Base-by-base conservation (phyloP, 2,888 invertebrate genomes). In the Cheilosia urbana region DNA sequence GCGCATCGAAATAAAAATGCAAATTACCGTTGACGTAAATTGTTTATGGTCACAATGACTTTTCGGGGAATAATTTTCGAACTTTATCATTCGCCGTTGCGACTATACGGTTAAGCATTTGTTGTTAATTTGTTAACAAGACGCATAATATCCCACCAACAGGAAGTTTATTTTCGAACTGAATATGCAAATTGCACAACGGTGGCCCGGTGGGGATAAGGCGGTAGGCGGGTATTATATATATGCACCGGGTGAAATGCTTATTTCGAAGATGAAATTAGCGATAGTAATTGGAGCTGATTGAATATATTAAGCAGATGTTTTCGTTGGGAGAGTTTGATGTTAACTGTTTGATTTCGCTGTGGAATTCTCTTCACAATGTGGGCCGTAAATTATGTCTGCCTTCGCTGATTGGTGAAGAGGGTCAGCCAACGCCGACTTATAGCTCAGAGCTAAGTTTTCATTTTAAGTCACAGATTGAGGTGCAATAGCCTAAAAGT, bases 41-140 rank as follows among this genome's bases (percentile, higher is more conserved):
- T 63, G 78, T 69, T 78, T 71, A 78, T 78, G 78, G 69, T 40
- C 55, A 47, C 78, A 63, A 71, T 69, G 69, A 71, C 78, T 71
- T 24, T 53, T 45, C 45, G 77, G 24, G 55, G 68, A 60, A 73
- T 65, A 55, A 65, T 45, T 73, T 65, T 34, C 63, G 7, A 57
- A 57, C 34, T 73, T 65, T 73, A 73, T 73, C 57, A 65, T 47
- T 47, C 17, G 19, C 47, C 24, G 45, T 13, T 17, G 21, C 19
- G 24, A 6, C 19, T 60, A 37, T 17, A 17, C 55, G 53, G 63
- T 53, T 51, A 24, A 27, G 53, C 21, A 34, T 21, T 45, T 34
- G 30, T 34, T 49, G 47, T 49, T 37, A 62, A 58, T 62, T 72
- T 72, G 60, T 49, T 47, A 37, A 51, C 60, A 37, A 49, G n/a